phyloP scores from a whole-genome alignment of 2,113 vertebrate genomes.

The Cyprinodon tularosa region DNA sequence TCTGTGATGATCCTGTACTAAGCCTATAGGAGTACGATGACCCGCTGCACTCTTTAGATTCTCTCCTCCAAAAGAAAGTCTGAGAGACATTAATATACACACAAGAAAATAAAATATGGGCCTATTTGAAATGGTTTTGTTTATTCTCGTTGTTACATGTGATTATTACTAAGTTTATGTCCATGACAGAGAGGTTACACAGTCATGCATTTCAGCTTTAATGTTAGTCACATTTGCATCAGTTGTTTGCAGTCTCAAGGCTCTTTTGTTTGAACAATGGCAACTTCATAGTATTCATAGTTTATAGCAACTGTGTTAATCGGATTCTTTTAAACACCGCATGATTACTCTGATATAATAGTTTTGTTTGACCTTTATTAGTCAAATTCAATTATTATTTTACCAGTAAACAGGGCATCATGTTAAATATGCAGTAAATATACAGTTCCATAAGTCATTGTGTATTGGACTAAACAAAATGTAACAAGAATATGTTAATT shows the following conservation, averaged over 20 bases:
- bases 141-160: background rate
- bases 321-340: conserved; percentile 11
- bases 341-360: background rate
- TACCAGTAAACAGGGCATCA: background rate
- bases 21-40: background rate
- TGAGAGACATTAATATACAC: background rate
- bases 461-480: background rate
- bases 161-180: background rate
- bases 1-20: too few species aligned
- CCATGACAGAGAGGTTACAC: conserved; percentile 9
- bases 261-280: conserved; percentile 1
- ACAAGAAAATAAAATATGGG: background rate
- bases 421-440: background rate
- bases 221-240: conserved; percentile 40
- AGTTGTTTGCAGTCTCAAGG: conserved; percentile 5
- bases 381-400: background rate
- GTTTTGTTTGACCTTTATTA: background rate
- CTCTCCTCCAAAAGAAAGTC: conserved; percentile 22
- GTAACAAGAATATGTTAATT: background rate
- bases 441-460: background rate
- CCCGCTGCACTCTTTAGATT: conserved; percentile 11
- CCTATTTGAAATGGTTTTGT: background rate
- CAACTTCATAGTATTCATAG: conserved; percentile 15
- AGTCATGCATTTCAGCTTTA: conserved; percentile 8
- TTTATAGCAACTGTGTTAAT: conserved; percentile 10